Evolutionary conservation across 2,888 invertebrate species (phyloP).

Genomic region (Tetanocera ferruginea): DNA sequence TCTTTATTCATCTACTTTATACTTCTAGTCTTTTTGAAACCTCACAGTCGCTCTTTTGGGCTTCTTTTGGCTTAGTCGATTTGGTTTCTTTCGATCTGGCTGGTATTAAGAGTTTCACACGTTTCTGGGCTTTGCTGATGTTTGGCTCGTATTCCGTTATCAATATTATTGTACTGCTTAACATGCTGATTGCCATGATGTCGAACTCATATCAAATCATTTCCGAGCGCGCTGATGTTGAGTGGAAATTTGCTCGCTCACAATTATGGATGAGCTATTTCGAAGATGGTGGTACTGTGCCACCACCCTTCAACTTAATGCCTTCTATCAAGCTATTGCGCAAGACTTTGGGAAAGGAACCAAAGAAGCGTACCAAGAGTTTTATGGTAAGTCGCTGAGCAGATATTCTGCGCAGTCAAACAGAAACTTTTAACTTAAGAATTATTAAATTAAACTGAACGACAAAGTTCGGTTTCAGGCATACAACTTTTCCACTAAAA

Average conservation of each 20-base stretch:
- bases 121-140: conserved; percentile 97
- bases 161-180: conserved; percentile 95
- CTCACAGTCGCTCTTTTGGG: conserved; percentile 98
- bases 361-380: conserved; percentile 72
- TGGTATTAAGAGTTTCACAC: conserved; percentile 95
- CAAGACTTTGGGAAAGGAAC: conserved; percentile 71
- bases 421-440: no score
- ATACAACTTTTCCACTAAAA: no score
- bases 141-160: conserved; percentile 98
- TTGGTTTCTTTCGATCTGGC: conserved; percentile 93
- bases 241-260: conserved; percentile 98
- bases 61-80: conserved; percentile 96
- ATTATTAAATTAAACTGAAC: no score
- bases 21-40: conserved; percentile 92
- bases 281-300: conserved; percentile 91
- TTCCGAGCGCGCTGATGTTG: conserved; percentile 93
- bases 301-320: conserved; percentile 94
- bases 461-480: no score
- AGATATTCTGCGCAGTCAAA: background rate
- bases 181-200: conserved; percentile 99
- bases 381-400: conserved; percentile 72
- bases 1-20: background rate
- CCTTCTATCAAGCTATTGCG: conserved; percentile 85
- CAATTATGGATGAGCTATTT: conserved; percentile 98
- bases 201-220: conserved; percentile 98